Conservation (phyloP, 1,140 invertebrate species). For the Ceratina calcarata region DNA sequence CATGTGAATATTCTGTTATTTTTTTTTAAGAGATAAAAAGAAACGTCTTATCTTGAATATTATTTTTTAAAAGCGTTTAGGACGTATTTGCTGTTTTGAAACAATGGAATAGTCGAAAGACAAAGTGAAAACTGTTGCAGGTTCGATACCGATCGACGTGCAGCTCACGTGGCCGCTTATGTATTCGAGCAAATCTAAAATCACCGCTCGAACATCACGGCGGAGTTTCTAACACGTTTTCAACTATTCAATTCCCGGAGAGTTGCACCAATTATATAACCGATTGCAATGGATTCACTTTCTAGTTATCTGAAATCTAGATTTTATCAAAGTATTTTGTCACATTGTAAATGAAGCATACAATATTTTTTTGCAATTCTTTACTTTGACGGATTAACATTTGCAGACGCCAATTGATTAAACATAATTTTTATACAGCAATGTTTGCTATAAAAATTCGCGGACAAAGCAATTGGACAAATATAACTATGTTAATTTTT, state of each 20-base stretch:
- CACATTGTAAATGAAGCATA: neutral
- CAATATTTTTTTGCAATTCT: too few species aligned
- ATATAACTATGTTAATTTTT: too few species aligned
- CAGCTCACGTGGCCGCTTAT: slow-evolving; percentile 23
- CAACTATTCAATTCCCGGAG: neutral
- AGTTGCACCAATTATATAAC: slow-evolving; percentile 35
- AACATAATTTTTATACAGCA: too few species aligned
- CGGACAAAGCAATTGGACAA: too few species aligned
- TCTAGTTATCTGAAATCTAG: neutral
- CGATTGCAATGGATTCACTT: neutral
- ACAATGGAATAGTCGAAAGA: neutral
- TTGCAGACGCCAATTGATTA: too few species aligned
- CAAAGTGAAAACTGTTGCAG: slow-evolving; percentile 17
- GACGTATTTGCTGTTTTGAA: too few species aligned
- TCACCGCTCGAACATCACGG: slow-evolving; percentile 17
- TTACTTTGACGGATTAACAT: too few species aligned
- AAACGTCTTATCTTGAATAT: too few species aligned
- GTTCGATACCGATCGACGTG: neutral
- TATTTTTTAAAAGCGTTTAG: too few species aligned
- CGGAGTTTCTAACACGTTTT: slow-evolving; percentile 34
- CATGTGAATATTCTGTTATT: too few species aligned
- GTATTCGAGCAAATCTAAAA: slow-evolving; percentile 41
- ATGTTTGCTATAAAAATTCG: too few species aligned
- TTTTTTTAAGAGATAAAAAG: too few species aligned
- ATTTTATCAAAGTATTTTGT: neutral